Base-by-base conservation (phyloP, 2,797 vertebrate species). In the Poeciliopsis presidionis region DNA sequence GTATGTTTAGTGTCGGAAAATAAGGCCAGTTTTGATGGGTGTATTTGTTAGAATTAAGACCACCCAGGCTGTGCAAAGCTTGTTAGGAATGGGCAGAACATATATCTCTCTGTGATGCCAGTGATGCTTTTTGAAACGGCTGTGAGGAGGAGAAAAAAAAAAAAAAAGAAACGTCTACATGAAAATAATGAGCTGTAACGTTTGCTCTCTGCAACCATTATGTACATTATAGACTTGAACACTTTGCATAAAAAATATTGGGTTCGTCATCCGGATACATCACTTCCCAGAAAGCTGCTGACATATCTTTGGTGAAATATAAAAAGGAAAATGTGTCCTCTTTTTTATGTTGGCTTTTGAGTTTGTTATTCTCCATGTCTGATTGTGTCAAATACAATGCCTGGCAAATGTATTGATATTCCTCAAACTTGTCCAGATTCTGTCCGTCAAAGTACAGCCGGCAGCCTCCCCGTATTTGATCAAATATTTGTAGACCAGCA, bases 101-200 rank as follows among this genome's bases (percentile, higher is more conserved):
- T 8, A 18, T 13, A 59, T 78, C 53, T 63, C 28, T 36, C 43
- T 70, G 51, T 1, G 6, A 76, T 12, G 49, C 61, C 53, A 33
- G 47, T 11, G 30, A 73, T 33, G 49, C 61, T 69, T 33, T 45
- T 45, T 22, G 74, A 33, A 57, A 55, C 33, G 16, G 3, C 9
- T n/a, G 25, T 7, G 18, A 25, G 22, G 39, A 7, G 49, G 30
- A n/a, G 33, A 14, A 8, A 22, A 22, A 22, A 51, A 51, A 53
- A n/a, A 72, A 72, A 41, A 41, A 41, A 41, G 39, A 28, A 45
- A 25, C 1, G 8, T 8, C 25, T 3, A 11, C 43, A 74, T 77
- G 30, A 77, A 83, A 81, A 36, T 51, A 75, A 75, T 65, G 49
- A 74, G 69, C 41, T 49, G 33, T 11, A 7, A 63, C 22, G 16